Evolutionary conservation across 2,888 invertebrate species (phyloP).

Genomic region (Caradrina clavipalpis): DNA sequence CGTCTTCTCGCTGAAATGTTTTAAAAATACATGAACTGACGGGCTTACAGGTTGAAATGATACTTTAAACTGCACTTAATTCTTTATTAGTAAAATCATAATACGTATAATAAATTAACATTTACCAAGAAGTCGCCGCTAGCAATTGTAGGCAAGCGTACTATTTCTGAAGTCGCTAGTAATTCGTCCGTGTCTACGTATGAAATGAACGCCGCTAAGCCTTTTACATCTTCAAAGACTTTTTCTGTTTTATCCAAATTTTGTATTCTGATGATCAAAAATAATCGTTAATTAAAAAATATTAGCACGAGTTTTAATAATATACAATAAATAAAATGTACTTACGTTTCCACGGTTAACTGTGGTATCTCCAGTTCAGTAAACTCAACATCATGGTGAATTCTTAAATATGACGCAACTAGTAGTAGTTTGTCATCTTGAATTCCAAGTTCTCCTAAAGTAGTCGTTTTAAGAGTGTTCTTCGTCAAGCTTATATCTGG

Average conservation of each 20-base stretch:
- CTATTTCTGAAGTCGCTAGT: slow-evolving; percentile 73
- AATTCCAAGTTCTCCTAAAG: slow-evolving; percentile 56
- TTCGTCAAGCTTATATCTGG: slow-evolving; percentile 52
- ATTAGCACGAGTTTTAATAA: background rate
- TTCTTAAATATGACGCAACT: slow-evolving; percentile 42
- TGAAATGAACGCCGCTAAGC: slow-evolving; percentile 71
- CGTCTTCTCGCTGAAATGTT: slow-evolving; percentile 71
- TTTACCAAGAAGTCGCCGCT: slow-evolving; percentile 34
- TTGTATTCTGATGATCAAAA: slow-evolving; percentile 21
- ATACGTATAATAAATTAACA: background rate
- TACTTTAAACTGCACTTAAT: background rate
- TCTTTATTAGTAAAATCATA: background rate
- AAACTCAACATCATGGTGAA: slow-evolving; percentile 40
- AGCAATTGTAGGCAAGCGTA: slow-evolving; percentile 71
- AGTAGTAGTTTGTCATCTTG: slow-evolving; percentile 32
- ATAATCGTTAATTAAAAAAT: background rate
- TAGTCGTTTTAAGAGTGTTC: slow-evolving; percentile 17
- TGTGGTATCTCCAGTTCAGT: slow-evolving; percentile 32
- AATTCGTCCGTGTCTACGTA: slow-evolving; percentile 77
- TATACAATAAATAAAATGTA: background rate
- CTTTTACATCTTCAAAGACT: slow-evolving; percentile 49
- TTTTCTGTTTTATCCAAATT: slow-evolving; percentile 35
- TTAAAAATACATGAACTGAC: background rate
- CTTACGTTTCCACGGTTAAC: slow-evolving; percentile 47
- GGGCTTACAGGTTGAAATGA: background rate